phyloP scores from a whole-genome alignment of 92 coral and sea anemone species.

The Parazoanthus darwini region DNA sequence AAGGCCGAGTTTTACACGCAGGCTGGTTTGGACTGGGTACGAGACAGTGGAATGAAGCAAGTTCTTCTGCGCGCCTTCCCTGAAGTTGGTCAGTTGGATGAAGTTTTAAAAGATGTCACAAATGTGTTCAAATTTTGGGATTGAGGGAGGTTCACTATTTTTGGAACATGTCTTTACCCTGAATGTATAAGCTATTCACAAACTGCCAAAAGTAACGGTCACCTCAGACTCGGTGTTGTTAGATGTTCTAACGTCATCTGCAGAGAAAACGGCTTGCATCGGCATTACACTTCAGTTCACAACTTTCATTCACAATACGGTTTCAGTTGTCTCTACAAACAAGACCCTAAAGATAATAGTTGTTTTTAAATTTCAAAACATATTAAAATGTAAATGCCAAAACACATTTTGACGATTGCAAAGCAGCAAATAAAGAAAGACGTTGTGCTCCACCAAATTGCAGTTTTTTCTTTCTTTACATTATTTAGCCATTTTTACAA shows the following conservation, averaged over 20 bases:
- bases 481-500: too few relatives aligned
- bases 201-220: background rate
- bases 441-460: too few relatives aligned
- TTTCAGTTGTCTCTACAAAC: too few relatives aligned
- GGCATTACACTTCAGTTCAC: too few relatives aligned
- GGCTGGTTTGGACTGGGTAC: constrained; percentile 77
- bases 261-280: background rate
- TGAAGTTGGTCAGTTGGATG: constrained; percentile 44
- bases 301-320: too few relatives aligned
- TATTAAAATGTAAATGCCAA: too few relatives aligned
- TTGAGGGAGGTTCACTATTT: background rate
- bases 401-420: too few relatives aligned
- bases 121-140: constrained; percentile 79
- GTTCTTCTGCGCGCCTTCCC: constrained; percentile 74
- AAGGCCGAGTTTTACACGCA: constrained; percentile 76
- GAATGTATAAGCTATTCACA: background rate
- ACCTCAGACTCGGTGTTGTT: background rate
- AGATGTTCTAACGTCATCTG: background rate
- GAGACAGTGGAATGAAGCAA: constrained; percentile 67
- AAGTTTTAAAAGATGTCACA: constrained; percentile 43
- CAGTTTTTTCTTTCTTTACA: too few relatives aligned
- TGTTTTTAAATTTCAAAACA: too few relatives aligned
- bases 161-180: background rate
- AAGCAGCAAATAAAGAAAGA: too few relatives aligned
- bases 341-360: too few relatives aligned